A percentile compares a stretch with the other conserved stretches of the same genome.
Conservation (phyloP, 1,140 invertebrate species). For the Euura saliciscinereae region DNA sequence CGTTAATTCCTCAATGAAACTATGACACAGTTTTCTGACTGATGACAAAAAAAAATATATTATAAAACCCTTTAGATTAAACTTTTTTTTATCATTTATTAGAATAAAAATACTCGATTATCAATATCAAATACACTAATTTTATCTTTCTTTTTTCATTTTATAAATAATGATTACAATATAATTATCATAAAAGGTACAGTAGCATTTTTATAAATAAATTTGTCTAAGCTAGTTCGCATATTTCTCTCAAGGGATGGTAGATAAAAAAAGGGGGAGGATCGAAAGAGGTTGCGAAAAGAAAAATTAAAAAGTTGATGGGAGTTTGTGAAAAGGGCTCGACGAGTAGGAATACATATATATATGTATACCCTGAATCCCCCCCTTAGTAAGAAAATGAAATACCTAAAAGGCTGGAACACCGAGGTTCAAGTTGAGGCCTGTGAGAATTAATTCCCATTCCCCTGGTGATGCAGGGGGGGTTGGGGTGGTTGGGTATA, state of each 20-base stretch:
- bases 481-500: slow-evolving; percentile 34
- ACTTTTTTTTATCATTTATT: no score
- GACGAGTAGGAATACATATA: neutral
- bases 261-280: neutral
- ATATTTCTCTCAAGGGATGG: neutral
- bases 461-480: slow-evolving; percentile 25
- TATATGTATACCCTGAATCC: no score
- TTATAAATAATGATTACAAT: no score
- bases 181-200: no score
- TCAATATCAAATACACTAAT: no score
- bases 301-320: neutral
- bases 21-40: no score
- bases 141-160: no score
- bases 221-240: neutral
- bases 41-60: no score
- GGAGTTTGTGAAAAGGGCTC: neutral
- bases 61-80: no score
- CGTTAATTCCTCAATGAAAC: no score
- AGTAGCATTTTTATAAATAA: slow-evolving; percentile 3
- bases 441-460: slow-evolving; percentile 7
- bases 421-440: neutral
- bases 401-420: neutral
- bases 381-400: neutral
- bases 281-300: neutral
- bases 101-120: no score